Percentiles rank a stretch among this genome's conserved stretches.
Conservation (phyloP, 2,113 vertebrate species). For the Typhlomys cinereus region DNA sequence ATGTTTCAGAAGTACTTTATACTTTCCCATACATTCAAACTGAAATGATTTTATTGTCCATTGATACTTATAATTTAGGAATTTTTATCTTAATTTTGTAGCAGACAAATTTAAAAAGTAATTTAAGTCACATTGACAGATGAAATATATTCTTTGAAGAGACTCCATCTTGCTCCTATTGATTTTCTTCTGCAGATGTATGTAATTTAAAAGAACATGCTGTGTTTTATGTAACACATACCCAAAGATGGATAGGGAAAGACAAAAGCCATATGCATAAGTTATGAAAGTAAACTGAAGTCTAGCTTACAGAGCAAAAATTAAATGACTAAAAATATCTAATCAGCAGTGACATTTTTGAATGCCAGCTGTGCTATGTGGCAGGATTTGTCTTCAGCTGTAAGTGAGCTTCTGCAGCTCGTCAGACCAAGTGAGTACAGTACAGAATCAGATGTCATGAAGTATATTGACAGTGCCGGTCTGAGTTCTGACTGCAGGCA, state of each 20-base stretch:
- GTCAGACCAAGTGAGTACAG: conserved; percentile 30
- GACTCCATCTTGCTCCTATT: neutral
- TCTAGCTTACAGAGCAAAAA: conserved; percentile 69
- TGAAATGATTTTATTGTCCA: neutral
- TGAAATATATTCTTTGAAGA: conserved; percentile 36
- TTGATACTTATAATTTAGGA: neutral
- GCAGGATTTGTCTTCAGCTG: conserved; percentile 61
- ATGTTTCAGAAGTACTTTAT: neutral
- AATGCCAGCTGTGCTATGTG: conserved; percentile 67
- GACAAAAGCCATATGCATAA: conserved; percentile 24
- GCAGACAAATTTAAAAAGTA: conserved; percentile 49
- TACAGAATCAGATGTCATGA: conserved; percentile 37
- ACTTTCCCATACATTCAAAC: neutral
- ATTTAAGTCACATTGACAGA: conserved; percentile 53
- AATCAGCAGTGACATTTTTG: conserved; percentile 73
- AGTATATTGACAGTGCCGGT: neutral
- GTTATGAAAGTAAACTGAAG: conserved; percentile 54
- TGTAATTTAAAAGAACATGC: conserved; percentile 24
- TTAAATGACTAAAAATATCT: conserved; percentile 75
- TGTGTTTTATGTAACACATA: conserved; percentile 35
- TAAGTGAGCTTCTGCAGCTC: conserved; percentile 36
- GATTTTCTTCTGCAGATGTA: conserved; percentile 18
- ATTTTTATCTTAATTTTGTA: neutral
- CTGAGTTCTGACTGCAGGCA: conserved; percentile 11
- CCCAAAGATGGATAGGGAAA: conserved; percentile 54